These are phyloP conservation scores for Nezara viridula DNA, from an alignment of 2,888 invertebrate species.

Conservation along the genomic window DNA sequence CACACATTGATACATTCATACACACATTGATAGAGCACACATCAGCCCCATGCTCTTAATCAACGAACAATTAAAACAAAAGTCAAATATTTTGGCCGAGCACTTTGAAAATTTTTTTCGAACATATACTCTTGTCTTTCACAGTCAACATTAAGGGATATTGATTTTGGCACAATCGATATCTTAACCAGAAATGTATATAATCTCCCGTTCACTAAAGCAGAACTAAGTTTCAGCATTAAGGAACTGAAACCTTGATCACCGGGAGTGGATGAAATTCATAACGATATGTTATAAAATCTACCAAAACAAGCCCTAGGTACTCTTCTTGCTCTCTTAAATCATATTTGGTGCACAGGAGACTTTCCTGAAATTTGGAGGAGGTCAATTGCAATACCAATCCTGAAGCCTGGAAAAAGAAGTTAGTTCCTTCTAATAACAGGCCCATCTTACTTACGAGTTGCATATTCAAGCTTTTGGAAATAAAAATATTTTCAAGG, in stretches of 20 bases:
- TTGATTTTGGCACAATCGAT: too few species aligned
- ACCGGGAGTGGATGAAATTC: background rate
- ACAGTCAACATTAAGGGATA: too few species aligned
- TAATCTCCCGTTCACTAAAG: background rate
- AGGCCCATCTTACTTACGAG: constrained; percentile 19
- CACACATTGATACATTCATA: too few species aligned
- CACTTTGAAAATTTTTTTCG: background rate
- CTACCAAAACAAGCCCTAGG: background rate
- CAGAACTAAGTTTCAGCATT: background rate
- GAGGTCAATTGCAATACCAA: constrained; percentile 18
- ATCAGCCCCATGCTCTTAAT: background rate
- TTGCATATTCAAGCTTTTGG: background rate
- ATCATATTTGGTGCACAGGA: background rate
- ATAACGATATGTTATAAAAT: constrained; percentile 19
- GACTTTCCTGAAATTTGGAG: background rate
- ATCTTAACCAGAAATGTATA: background rate
- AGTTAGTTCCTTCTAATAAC: background rate
- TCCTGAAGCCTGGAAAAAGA: background rate
- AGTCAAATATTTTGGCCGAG: background rate
- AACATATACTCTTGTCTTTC: background rate
- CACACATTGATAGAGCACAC: too few species aligned
- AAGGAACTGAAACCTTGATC: background rate
- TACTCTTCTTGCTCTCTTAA: background rate
- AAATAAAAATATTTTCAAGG: background rate
- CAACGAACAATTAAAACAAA: background rate